phyloP scores from a whole-genome alignment of 2,888 invertebrate species.

The Hololepta plana region DNA sequence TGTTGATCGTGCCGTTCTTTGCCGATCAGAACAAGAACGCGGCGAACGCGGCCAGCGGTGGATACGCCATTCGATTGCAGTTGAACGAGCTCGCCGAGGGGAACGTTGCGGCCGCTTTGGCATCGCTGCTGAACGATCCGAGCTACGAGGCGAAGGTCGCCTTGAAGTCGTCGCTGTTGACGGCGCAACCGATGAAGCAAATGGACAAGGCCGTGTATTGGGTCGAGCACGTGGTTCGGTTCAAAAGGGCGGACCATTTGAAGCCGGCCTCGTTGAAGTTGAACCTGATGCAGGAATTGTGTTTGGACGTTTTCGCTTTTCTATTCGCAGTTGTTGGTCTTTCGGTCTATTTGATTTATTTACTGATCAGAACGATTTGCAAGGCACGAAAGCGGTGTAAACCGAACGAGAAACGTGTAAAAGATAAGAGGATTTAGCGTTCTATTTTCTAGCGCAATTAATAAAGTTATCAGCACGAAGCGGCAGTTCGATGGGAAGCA shows the following conservation, averaged over 20 bases:
- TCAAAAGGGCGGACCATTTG: constrained; percentile 14
- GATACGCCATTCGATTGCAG: constrained; percentile 23
- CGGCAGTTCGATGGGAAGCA: too few species aligned
- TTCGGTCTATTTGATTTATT: too few species aligned
- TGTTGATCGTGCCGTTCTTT: constrained; percentile 8
- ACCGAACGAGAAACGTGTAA: too few species aligned
- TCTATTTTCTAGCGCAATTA: too few species aligned
- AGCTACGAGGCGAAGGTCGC: constrained; percentile 9
- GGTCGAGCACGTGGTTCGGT: constrained; percentile 16
- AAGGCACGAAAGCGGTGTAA: too few species aligned
- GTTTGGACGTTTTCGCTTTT: constrained; percentile 15
- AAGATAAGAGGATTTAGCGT: too few species aligned
- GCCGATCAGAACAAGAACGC: constrained; percentile 8
- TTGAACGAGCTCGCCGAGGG: constrained; percentile 25
- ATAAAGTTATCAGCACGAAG: too few species aligned
- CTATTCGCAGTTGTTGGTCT: too few species aligned
- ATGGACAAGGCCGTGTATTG: constrained; percentile 17
- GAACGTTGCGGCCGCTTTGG: constrained; percentile 21
- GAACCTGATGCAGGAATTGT: constrained; percentile 14
- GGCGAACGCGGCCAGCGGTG: constrained; percentile 19
- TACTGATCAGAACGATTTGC: too few species aligned
- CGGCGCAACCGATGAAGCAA: constrained; percentile 15
- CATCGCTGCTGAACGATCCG: constrained; percentile 21
- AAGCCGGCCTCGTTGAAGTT: constrained; percentile 12
- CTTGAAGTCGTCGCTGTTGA: too few species aligned